Evolutionary conservation across 2,113 vertebrate genomes (phyloP), one percentile per base, ranked within the genome.

Genomic region (Cinclus mexicanus): DNA sequence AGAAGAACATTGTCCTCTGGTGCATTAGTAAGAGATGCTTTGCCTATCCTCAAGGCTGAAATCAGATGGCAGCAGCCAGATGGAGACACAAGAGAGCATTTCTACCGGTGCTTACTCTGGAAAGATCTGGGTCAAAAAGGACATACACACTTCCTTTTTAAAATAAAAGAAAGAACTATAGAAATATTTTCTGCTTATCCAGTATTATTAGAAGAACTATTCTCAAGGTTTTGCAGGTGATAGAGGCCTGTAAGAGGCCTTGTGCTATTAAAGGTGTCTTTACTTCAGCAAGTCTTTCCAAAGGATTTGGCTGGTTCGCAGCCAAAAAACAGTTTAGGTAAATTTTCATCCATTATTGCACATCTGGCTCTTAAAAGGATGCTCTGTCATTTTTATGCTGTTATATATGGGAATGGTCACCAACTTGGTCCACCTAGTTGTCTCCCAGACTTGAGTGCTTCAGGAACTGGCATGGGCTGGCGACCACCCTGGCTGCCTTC

Each of bases 51-150:
- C 68, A 50, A 85, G 46, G 41, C 63, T 92, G 83, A 78, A 90
- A 78, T 74, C 68, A 83, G 86, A 92, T 83, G 86, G 76, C 72
- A 87, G 71, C 68, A 91, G 86, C 52, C 47, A 92, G 41, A 81
- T 3, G 3, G 44, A 60, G 47, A 31, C 55, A 78, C 2, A 11
- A 11, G 47, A 83, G 15, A 71, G 11, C 55, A 55, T 33, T 64
- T 91, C 86, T 83, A 46, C 55, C 57, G 71, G 39, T 16, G 39
- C 52, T 81, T 35, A 20, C 26, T 78, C 52, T 70, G 42, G 59
- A 72, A 89, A 80, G 53, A 76, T 25, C 15, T 39, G 29, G 12
- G 21, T 70, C 50, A 86, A 80, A 95, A 92, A 80, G 33, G 28
- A 82, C 22, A 88, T 46, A 13, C 3, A 2, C 74, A 20, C 11